Evolutionary conservation across 2,888 invertebrate genomes (phyloP).

Genomic region (Selenia dentaria): DNA sequence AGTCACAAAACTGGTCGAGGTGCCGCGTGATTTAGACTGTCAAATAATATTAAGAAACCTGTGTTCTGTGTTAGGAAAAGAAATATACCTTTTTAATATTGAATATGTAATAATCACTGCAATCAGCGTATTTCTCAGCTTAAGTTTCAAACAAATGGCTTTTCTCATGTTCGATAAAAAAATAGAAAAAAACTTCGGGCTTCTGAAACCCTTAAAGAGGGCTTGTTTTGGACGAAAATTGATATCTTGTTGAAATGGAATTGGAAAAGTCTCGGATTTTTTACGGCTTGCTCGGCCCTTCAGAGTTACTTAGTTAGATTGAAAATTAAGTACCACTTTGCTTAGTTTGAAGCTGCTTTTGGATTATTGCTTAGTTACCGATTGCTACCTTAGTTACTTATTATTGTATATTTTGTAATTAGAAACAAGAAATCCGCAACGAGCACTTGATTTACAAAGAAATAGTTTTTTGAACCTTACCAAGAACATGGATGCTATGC

Average conservation of each 20-base stretch:
- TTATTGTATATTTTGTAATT: no score
- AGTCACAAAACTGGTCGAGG: no score
- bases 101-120: no score
- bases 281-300: constrained; percentile 20
- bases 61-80: no score
- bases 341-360: constrained; percentile 9
- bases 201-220: constrained; percentile 15
- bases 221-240: constrained; percentile 24
- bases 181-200: constrained; percentile 12
- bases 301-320: constrained; percentile 22
- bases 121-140: neutral
- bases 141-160: constrained; percentile 13
- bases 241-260: constrained; percentile 28
- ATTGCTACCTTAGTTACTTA: no score
- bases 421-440: no score
- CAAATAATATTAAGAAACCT: no score
- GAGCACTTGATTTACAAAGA: no score
- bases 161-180: constrained; percentile 8
- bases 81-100: no score
- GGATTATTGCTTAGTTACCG: constrained; percentile 9
- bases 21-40: no score
- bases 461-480: no score
- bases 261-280: constrained; percentile 29
- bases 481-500: no score
- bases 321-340: constrained; percentile 22